Base-by-base conservation (phyloP, 23 tunicate species). In the Trididemnum clinides region DNA sequence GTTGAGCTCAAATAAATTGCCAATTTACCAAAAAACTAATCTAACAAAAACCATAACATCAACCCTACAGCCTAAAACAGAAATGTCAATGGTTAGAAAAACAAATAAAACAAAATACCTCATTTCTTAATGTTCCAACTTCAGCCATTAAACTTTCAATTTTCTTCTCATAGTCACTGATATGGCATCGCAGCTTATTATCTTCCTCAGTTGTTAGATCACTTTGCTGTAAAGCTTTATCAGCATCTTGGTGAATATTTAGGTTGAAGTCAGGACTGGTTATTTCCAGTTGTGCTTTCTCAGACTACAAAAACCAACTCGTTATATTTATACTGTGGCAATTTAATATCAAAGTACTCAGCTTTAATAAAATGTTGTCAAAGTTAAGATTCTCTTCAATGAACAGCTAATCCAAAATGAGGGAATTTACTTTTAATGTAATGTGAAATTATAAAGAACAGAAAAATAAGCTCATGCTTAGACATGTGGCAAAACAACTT, bases 61-160 rank as follows among this genome's bases (percentile, higher is more conserved):
- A n/a, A n/a, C n/a, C n/a, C n/a, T n/a, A n/a, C n/a, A n/a, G n/a
- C n/a, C n/a, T n/a, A n/a, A n/a, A n/a, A n/a, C n/a, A n/a, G n/a
- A n/a, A n/a, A n/a, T n/a, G n/a, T n/a, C n/a, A n/a, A n/a, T n/a
- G n/a, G n/a, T n/a, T n/a, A n/a, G n/a, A n/a, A n/a, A 59, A 10
- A 59, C 21, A 59, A 59, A 10, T 19, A 12, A 12, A 59, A 59
- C 20, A 3, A 4, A 4, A 6, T 78, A 90, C 95, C 77, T 92
- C 97, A 82, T 92, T 92, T 77, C 69, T 87, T 57, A 92, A 65
- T 2, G 97, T 82, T 54, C 97, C 97, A 38, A 92, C 97, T 80
- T 92, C 97, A 4, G 85, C 66, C 97, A 92, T 92, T n/a, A 92
- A 69, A 21, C 39, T 81, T 71, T 92, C 97, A 80, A 92, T 92